Conservation (phyloP, 2,888 invertebrate species). For the Athalia circularis region DNA sequence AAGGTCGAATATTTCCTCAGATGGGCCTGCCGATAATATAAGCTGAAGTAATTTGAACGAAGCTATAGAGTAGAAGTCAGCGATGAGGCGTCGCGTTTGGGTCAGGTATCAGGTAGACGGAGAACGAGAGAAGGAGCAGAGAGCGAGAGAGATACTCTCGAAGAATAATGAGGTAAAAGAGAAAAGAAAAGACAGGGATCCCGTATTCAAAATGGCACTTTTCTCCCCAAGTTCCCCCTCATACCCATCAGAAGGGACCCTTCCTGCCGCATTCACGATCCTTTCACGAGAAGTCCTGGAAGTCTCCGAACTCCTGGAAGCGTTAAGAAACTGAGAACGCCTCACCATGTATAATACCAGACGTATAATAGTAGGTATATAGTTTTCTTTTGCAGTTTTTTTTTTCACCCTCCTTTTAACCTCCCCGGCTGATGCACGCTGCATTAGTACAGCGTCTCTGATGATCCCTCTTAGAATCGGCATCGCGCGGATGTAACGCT, state of each 20-base stretch:
- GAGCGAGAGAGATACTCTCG: slow-evolving; percentile 37
- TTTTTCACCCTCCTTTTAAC: neutral
- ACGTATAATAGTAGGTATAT: neutral
- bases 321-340: slow-evolving; percentile 1
- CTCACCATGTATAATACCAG: too few species aligned
- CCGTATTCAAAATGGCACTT: slow-evolving; percentile 38
- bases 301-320: neutral
- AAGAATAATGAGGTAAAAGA: neutral
- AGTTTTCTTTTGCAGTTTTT: neutral
- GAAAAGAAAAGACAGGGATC: slow-evolving; percentile 36
- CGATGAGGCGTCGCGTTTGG: slow-evolving; percentile 12
- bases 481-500: too few species aligned
- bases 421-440: neutral
- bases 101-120: slow-evolving; percentile 20
- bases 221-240: neutral
- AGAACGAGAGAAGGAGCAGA: slow-evolving; percentile 45
- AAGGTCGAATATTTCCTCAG: slow-evolving; percentile 22
- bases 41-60: slow-evolving; percentile 27
- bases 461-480: too few species aligned
- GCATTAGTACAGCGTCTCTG: too few species aligned
- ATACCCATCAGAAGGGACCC: slow-evolving; percentile 8
- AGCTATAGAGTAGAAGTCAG: neutral
- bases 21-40: slow-evolving; percentile 24
- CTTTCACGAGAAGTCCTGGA: slow-evolving; percentile 20
- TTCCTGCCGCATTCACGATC: slow-evolving; percentile 8